These are phyloP conservation scores for Ascidia mentula DNA, from an alignment of 23 tunicate genomes.

Conservation along the genomic window DNA sequence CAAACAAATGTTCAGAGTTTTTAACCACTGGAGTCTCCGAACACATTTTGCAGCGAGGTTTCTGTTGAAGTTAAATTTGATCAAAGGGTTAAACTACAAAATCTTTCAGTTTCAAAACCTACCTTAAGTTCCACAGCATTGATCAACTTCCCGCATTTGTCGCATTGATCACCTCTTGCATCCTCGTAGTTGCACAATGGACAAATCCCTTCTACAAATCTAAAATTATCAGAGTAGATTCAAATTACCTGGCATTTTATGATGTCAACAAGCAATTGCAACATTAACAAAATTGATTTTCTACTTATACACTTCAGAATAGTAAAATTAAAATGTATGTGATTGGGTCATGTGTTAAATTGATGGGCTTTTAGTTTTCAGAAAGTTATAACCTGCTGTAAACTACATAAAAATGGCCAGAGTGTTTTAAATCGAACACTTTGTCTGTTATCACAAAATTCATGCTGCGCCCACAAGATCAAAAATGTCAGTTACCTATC, in stretches of 20 bases:
- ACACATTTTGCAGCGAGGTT: constrained; percentile 88
- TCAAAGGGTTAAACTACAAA: not conserved
- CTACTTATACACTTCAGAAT: too few relatives aligned
- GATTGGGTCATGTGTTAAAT: too few relatives aligned
- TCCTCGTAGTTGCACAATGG: constrained; percentile 83
- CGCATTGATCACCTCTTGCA: constrained; percentile 99
- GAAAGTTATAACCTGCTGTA: too few relatives aligned
- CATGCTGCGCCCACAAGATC: not conserved
- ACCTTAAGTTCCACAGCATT: constrained; percentile 96
- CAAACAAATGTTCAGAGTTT: constrained; percentile 65
- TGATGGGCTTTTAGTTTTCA: too few relatives aligned
- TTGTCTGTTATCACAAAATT: too few relatives aligned
- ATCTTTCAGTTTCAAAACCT: not conserved
- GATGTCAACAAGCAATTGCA: too few relatives aligned
- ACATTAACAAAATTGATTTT: too few relatives aligned
- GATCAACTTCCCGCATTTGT: constrained; percentile 92
- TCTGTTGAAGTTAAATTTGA: constrained; percentile 7
- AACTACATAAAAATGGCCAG: too few relatives aligned
- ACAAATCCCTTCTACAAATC: constrained; percentile 98
- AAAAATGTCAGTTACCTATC: constrained; percentile 43
- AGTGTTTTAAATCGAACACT: too few relatives aligned
- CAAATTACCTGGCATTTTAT: too few relatives aligned
- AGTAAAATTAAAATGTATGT: too few relatives aligned
- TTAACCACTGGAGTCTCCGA: constrained; percentile 40
- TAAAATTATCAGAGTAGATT: too few relatives aligned